Base-by-base conservation (phyloP, 2,113 vertebrate species). In the Brachyistius frenatus region DNA sequence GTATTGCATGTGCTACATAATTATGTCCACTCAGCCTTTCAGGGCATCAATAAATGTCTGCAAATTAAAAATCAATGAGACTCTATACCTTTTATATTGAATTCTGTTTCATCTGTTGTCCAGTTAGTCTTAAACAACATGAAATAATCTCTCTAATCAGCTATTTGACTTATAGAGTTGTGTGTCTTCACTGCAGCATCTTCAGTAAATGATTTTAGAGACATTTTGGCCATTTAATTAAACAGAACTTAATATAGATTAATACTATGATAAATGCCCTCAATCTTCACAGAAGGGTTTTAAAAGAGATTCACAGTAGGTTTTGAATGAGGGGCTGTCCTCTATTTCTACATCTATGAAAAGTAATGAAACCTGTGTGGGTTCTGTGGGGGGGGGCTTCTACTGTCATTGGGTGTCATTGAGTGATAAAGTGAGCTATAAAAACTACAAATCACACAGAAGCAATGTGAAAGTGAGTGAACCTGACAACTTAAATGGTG, bases 41-140 rank as follows among this genome's bases (percentile, higher is more conserved):
- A 78, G 50, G 44, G 41, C 64, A 78, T 85, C 54, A 77, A 74
- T 84, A 82, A 73, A 80, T 31, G 55, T 39, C 62, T 64, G n/a
- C 74, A 76, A 72, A 91, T 89, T 82, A 72, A 86, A 85, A 90
- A 87, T 86, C 74, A 54, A 84, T 86, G 36, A 39, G 4, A 81
- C 73, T 78, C 57, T 57, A 67, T 47, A 53, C 37, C 50, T 64
- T 66, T 23, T 23, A 23, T 69, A 82, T 73, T 76, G 52, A 16
- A 68, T 60, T 75, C 5, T 66, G 37, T 72, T 76, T 55, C 14
- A 39, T 35, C 72, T 49, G 36, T 5, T 44, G 39, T 52, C 54
- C 33, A 54, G 53, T 75, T 53, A 30, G 35, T 53, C 53, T 62
- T n/a, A 65, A 39, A 57, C 60, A 53, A 35, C 39, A 54, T 50